Percentiles rank a stretch among this genome's conserved stretches.
These are phyloP conservation scores for Drosophila rubida DNA, from an alignment of 2,888 invertebrate genomes.

Conservation along the genomic window DNA sequence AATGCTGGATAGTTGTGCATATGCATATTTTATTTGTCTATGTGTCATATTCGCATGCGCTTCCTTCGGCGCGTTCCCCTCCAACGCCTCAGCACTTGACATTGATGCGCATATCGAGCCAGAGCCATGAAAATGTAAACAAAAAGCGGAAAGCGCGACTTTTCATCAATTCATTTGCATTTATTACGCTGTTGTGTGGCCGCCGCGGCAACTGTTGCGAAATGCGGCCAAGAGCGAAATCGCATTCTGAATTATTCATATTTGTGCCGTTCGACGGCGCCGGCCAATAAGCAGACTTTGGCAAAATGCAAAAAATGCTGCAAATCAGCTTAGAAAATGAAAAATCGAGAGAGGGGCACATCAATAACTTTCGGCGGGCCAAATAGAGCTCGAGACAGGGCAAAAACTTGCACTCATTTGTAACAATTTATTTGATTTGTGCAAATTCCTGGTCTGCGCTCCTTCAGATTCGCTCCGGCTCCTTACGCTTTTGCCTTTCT, in stretches of 20 bases:
- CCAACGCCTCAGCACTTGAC: slow-evolving; percentile 36
- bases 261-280: slow-evolving; percentile 46
- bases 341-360: slow-evolving; percentile 58
- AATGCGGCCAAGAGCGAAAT: slow-evolving; percentile 52
- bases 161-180: slow-evolving; percentile 73
- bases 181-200: slow-evolving; percentile 50
- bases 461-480: background rate
- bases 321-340: slow-evolving; percentile 77
- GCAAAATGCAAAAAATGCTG: slow-evolving; percentile 38
- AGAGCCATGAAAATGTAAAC: slow-evolving; percentile 64
- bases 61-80: background rate
- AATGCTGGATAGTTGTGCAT: background rate
- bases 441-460: slow-evolving; percentile 37
- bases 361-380: slow-evolving; percentile 44
- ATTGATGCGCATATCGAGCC: slow-evolving; percentile 64
- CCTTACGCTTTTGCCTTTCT: slow-evolving; percentile 19
- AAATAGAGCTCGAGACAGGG: slow-evolving; percentile 24
- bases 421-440: slow-evolving; percentile 77
- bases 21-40: background rate
- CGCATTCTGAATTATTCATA: slow-evolving; percentile 74
- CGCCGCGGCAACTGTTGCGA: slow-evolving; percentile 23
- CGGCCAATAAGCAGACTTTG: slow-evolving; percentile 44
- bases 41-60: background rate
- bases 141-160: slow-evolving; percentile 63
- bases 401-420: slow-evolving; percentile 80